phyloP scores from a whole-genome alignment of 2,888 invertebrate species.

The Callinectes sapidus region DNA sequence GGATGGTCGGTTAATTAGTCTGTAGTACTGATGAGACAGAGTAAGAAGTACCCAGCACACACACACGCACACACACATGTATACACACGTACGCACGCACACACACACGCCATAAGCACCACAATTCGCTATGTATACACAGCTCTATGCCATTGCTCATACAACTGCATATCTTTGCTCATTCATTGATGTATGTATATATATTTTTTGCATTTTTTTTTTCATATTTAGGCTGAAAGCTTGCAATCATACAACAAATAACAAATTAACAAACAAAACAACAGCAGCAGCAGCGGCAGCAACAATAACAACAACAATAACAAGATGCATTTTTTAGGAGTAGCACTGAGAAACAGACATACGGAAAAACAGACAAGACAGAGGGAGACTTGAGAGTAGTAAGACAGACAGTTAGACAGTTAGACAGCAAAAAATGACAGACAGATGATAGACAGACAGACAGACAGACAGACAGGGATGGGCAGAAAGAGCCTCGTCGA shows the following conservation, averaged over 20 bases:
- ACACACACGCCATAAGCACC: background rate
- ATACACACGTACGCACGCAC: too few relatives aligned
- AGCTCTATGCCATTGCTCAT: conserved; percentile 24
- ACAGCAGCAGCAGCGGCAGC: background rate
- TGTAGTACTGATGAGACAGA: background rate
- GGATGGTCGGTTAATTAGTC: background rate
- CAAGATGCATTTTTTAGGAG: background rate
- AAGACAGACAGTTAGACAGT: background rate
- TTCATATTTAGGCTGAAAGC: background rate
- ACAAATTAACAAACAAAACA: conserved; percentile 11
- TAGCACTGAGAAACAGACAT: background rate
- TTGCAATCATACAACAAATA: background rate
- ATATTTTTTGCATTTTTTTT: conserved; percentile 40
- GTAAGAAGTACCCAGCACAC: background rate
- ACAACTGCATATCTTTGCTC: conserved; percentile 10
- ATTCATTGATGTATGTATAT: conserved; percentile 27
- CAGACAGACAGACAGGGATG: background rate
- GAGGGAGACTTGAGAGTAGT: background rate
- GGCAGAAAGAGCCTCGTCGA: background rate
- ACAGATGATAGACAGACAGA: too few relatives aligned
- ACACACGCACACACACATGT: conserved; percentile 9
- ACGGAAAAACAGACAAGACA: background rate
- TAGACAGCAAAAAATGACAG: too few relatives aligned
- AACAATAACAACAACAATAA: background rate
- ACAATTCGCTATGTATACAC: conserved; percentile 11